Evolutionary conservation across 1,140 invertebrate species (phyloP), one percentile per base, ranked within the genome.

Genomic region (Drosophila miranda): DNA sequence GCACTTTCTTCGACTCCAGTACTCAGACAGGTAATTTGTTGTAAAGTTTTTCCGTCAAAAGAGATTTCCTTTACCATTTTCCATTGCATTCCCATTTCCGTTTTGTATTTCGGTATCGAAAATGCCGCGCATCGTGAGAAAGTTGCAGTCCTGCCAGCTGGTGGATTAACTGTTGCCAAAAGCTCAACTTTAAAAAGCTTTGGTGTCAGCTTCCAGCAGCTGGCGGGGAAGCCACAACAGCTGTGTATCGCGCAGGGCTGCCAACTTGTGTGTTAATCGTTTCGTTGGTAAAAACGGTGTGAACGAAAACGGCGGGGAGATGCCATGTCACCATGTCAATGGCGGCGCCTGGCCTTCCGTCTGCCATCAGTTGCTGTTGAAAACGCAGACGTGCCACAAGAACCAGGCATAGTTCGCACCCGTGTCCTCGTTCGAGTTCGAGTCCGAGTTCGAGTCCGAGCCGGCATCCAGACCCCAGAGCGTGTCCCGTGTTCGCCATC

Each of bases 1-100:
- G 96, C 89, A 97, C 96, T 0, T 96, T 97, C 91, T 98, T 97
- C 88, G 97, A 98, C 91, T 97, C 96, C 60, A 97, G 96, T 90
- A 97, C 97, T 4, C 96, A 97, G 92, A 97, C 97, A 91, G 96
- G 97, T 97, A 91, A 5, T 3, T 23, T 23, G 3, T 23, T 23
- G 23, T 5, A 23, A 23, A 23, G 23, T 2, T 23, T 23, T 23
- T 23, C 23, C 23, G 0, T 23, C 23, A 23, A 5, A 5, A 23
- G 2, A 23, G 0, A 23, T 23, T 23, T 23, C 23, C 23, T 23
- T 23, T 23, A 23, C 5, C 23, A 23, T 23, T 23, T 0, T 23
- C 23, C 23, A 23, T 23, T 23, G 23, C 23, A 23, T 23, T 16
- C 16, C 16, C 16, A 16, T 16, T 16, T 1, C 16, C 16, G 16